Conservation (phyloP, 2,797 vertebrate genomes). For the Pangasius sanitwongsei region DNA sequence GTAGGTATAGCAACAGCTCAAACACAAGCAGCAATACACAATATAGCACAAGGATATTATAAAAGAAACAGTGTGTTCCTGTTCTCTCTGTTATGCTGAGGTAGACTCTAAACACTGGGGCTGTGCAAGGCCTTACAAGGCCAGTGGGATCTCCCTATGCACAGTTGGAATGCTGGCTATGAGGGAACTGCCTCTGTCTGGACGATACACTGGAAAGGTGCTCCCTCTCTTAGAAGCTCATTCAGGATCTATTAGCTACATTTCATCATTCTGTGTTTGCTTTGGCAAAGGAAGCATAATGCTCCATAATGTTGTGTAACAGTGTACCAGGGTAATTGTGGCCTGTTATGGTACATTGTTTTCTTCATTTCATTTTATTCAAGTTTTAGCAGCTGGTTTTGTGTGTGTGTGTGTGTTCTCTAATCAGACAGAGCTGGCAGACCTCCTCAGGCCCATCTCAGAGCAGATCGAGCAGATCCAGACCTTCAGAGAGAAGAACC, state of each 20-base stretch:
- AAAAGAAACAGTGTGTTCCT: constrained; percentile 59
- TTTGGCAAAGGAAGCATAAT: constrained; percentile 6
- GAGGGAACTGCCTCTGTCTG: constrained; percentile 48
- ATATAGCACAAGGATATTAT: constrained; percentile 34
- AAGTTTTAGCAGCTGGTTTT: background rate
- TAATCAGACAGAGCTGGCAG: constrained; percentile 79
- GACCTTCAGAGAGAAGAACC: constrained; percentile 90
- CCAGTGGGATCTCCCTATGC: constrained; percentile 73
- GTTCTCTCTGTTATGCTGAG: constrained; percentile 51
- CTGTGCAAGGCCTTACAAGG: constrained; percentile 78
- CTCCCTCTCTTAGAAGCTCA: constrained; percentile 59
- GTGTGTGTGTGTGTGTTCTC: background rate
- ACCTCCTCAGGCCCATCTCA: constrained; percentile 90
- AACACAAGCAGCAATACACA: constrained; percentile 52
- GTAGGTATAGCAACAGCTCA: constrained; percentile 52
- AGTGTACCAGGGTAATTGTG: background rate
- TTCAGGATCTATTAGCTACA: constrained; percentile 52
- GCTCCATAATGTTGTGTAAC: constrained; percentile 6
- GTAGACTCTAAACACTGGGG: constrained; percentile 77
- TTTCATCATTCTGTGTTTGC: constrained; percentile 23
- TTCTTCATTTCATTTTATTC: background rate
- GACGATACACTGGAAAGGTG: constrained; percentile 65
- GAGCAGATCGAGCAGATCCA: constrained; percentile 96
- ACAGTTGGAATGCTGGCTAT: constrained; percentile 70
- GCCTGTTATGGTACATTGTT: background rate